Evolutionary conservation across 2,888 invertebrate species (phyloP), one percentile per base, ranked within the genome.

Genomic region (Pseudeuparius sepicola): DNA sequence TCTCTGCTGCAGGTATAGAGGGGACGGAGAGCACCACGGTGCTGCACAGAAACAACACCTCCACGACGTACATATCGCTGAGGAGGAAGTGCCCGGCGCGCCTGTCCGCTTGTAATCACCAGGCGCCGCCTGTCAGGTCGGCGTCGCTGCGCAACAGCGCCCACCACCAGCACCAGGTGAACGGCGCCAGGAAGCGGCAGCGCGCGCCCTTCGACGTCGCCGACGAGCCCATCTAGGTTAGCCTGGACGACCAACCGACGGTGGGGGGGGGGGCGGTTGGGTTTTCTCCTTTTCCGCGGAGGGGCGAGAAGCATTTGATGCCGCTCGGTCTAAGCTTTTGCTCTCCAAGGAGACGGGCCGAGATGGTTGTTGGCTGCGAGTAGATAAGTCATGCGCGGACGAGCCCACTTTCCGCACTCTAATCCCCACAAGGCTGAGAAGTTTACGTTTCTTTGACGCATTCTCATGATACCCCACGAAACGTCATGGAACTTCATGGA

Each of bases 21-120:
- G 59, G 56, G 5, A 60, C 59, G 11, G 68, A 70, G 52, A 66
- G 67, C 44, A n/a, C 26, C 6, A 67, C 70, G 37, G 61, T 66
- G 40, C 61, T 75, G 16, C 70, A 73, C 45, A 66, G 74, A 43
- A 70, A 70, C 51, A 73, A 74, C 59, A 74, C 74, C 12, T 70
- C 67, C 56, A 73, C 71, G 40, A 73, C 73, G 3, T 73, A 71
- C 59, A 64, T 73, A 46, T 72, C 72, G 54, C 64, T 72, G 45
- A 62, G 69, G 34, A 61, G 67, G 24, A 60, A 61, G 43, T n/a
- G n/a, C n/a, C n/a, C n/a, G n/a, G 53, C 47, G 14, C 55, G 52
- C 24, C 28, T 38, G 12, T 45, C 48, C 11, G 46, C 50, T 5
- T 45, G 42, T 24, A 44, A 47, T 24, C 35, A 44, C 18, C 4